Conservation (phyloP, 2,797 vertebrate species). For the Hemitrygon akajei region DNA sequence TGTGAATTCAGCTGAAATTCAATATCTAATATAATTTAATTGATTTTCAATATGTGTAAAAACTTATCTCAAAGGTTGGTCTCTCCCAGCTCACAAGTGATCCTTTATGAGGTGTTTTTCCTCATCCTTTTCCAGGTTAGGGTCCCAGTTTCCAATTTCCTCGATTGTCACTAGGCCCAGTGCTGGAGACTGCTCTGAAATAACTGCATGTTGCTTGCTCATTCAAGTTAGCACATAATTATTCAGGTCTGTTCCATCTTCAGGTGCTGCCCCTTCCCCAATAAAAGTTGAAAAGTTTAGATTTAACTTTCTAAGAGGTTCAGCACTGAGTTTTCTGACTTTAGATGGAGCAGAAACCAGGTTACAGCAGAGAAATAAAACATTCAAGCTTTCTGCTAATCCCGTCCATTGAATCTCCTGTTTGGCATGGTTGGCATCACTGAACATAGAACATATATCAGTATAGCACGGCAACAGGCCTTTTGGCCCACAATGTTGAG, state of each 20-base stretch:
- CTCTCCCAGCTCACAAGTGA: neutral
- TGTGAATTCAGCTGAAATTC: conserved; percentile 18
- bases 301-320: neutral
- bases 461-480: no score
- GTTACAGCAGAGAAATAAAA: neutral
- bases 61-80: conserved; percentile 27
- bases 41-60: conserved; percentile 35
- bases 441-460: no score
- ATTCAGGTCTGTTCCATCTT: neutral
- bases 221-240: conserved; percentile 11
- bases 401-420: neutral
- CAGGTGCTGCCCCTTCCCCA: neutral
- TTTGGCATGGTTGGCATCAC: no score
- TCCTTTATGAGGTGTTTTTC: conserved; percentile 33
- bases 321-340: neutral
- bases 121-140: conserved; percentile 28
- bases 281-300: neutral
- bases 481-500: no score
- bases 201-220: neutral
- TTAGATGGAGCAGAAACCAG: neutral
- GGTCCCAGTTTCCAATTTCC: conserved; percentile 24
- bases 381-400: neutral
- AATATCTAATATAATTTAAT: conserved; percentile 37
- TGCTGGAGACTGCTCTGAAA: conserved; percentile 11
- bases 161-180: neutral